Evolutionary conservation across 2,888 invertebrate genomes (phyloP).

Genomic region (Cylindroiulus punctatus): DNA sequence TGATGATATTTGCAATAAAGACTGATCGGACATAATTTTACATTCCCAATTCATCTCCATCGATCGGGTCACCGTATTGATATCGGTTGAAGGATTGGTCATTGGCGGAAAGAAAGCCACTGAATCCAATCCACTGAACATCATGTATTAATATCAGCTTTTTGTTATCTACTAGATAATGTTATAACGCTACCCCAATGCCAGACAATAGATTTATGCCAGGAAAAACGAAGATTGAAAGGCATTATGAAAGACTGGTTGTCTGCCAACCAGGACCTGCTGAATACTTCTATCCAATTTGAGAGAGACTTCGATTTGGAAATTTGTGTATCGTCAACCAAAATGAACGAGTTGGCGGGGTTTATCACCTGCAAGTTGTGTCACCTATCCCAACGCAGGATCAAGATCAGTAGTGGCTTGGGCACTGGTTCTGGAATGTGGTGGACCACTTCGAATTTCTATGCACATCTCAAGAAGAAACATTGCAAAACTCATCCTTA

Average conservation of each 20-base stretch:
- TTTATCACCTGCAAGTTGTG: conserved; percentile 44
- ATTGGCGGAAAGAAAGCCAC: conserved; percentile 19
- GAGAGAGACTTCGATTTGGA: conserved; percentile 36
- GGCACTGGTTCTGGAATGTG: conserved; percentile 25
- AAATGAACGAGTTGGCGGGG: background rate
- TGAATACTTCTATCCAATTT: conserved; percentile 3
- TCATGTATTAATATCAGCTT: conserved; percentile 21
- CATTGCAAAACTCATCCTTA: no score
- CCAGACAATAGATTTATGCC: background rate
- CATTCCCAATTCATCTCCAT: no score
- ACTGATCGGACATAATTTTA: no score
- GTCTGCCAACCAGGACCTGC: background rate
- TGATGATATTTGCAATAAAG: no score
- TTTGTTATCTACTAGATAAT: conserved; percentile 24
- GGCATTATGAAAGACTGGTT: conserved; percentile 5
- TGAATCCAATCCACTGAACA: conserved; percentile 1
- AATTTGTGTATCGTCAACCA: conserved; percentile 3
- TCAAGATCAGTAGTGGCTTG: conserved; percentile 19
- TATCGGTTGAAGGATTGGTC: background rate
- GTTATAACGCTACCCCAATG: background rate
- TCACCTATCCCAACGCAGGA: background rate
- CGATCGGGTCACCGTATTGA: background rate
- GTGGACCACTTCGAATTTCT: conserved; percentile 38
- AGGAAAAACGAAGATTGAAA: conserved; percentile 13
- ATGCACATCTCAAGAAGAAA: conserved; percentile 24